A percentile compares a stretch with the other conserved stretches of the same genome.
phyloP scores from a whole-genome alignment of 2,113 vertebrate species.

The human region DNA sequence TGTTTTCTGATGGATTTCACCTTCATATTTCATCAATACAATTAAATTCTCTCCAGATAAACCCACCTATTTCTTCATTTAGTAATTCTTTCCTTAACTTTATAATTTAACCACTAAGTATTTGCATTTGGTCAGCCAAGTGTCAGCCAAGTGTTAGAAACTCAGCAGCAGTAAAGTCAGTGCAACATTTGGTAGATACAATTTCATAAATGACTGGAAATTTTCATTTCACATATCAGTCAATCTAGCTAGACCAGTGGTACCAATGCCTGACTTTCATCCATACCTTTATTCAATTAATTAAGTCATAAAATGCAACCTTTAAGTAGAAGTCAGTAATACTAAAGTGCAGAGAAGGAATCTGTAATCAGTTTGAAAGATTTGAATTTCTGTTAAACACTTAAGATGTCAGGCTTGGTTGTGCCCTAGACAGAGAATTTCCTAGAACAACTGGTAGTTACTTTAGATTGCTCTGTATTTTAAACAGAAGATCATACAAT shows the following conservation, averaged over 20 bases:
- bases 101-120: background rate
- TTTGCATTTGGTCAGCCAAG: background rate
- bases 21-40: background rate
- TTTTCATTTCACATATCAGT: background rate
- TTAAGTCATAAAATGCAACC: constrained; percentile 65
- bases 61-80: background rate
- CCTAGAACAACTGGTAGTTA: constrained; percentile 78
- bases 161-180: background rate
- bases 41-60: background rate
- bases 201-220: background rate
- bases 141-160: background rate
- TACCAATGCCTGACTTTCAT: constrained; percentile 30
- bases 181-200: background rate
- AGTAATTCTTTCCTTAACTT: background rate
- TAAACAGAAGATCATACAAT: constrained; percentile 83
- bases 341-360: constrained; percentile 64
- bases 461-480: constrained; percentile 82
- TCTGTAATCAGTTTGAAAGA: constrained; percentile 75
- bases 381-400: constrained; percentile 76
- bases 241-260: background rate
- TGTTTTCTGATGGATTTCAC: background rate
- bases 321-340: constrained; percentile 67
- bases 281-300: constrained; percentile 73
- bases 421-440: constrained; percentile 78
- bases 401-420: constrained; percentile 76